phyloP scores from a whole-genome alignment of 2,888 invertebrate genomes.

The Lithosia quadra region DNA sequence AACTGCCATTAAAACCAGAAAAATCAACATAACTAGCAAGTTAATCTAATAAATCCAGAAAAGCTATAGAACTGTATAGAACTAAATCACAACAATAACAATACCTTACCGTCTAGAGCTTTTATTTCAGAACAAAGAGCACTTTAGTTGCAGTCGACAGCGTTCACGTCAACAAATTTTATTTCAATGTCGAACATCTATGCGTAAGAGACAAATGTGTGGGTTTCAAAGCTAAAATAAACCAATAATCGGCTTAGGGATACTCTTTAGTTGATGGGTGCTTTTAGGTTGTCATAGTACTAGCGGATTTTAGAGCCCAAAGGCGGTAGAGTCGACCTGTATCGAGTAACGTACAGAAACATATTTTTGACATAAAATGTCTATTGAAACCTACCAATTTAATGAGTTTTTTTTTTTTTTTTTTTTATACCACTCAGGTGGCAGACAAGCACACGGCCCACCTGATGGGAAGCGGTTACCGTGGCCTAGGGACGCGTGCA shows the following conservation, averaged over 20 bases:
- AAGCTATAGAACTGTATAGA: not conserved
- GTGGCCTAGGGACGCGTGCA: no score
- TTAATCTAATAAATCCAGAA: not conserved
- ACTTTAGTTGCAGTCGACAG: constrained; percentile 8
- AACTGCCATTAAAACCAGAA: no score
- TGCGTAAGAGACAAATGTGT: constrained; percentile 26
- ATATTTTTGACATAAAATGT: not conserved
- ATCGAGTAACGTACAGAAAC: not conserved
- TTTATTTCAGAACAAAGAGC: constrained; percentile 22
- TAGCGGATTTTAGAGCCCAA: not conserved
- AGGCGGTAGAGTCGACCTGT: not conserved
- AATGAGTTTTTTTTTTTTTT: no score
- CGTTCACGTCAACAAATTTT: constrained; percentile 24
- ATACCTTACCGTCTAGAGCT: not conserved
- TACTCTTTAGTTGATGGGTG: constrained; percentile 3
- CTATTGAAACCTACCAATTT: no score
- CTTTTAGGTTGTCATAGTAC: constrained; percentile 3
- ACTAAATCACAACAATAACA: constrained; percentile 9
- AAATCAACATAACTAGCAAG: not conserved
- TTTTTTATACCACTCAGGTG: no score
- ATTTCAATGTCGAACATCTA: constrained; percentile 22
- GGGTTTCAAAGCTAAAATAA: constrained; percentile 23
- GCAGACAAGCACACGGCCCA: no score
- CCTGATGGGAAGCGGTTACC: no score
- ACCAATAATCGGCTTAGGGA: constrained; percentile 10